Base-by-base conservation (phyloP, 2,797 vertebrate species). In the Euphonia xanthogaster region DNA sequence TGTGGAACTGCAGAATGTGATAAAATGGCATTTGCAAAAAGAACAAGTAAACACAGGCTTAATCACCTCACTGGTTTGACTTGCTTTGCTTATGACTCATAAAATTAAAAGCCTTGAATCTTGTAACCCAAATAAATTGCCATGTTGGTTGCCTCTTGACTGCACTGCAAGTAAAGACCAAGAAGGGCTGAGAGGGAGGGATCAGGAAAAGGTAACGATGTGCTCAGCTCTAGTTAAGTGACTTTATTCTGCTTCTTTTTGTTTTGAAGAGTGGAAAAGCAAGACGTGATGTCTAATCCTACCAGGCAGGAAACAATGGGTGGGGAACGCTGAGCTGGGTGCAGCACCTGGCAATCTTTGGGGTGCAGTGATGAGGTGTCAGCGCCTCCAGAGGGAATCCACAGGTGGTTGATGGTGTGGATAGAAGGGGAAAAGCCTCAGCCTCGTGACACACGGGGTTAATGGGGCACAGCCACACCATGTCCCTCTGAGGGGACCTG, bases 51-150 rank as follows among this genome's bases (percentile, higher is more conserved):
- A 74, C 35, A 79, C 12, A 16, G 53, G 23, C 42, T 53, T 47
- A 74, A 75, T 37, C 16, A 61, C 23, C 27, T 74, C 35, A 21
- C 24, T 60, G 47, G 27, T 28, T 48, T 61, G 76, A 10, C 35
- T 78, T 50, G 65, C 47, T 83, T 89, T 30, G 50, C 12, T 70
- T 67, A 70, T 0, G 45, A 51, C 35, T 65, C 6, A 1, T 33
- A 37, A 87, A 72, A 73, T 16, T 21, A 35, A 77, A 80, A 88
- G 33, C 57, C 42, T 79, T 87, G 75, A 66, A 94, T 85, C 30
- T 13, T 25, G 22, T 25, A 40, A 35, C n/a, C 30, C 50, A 47
- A 53, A 88, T 44, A 40, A 86, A 45, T 44, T 44, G 48, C 21
- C 22, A 1, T 28, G 58, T 33, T 3, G 1, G 42, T 44, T 55